Evolutionary conservation across 2,888 invertebrate species (phyloP), one percentile per base, ranked within the genome.

Genomic region (Alloscopus bannaensis): DNA sequence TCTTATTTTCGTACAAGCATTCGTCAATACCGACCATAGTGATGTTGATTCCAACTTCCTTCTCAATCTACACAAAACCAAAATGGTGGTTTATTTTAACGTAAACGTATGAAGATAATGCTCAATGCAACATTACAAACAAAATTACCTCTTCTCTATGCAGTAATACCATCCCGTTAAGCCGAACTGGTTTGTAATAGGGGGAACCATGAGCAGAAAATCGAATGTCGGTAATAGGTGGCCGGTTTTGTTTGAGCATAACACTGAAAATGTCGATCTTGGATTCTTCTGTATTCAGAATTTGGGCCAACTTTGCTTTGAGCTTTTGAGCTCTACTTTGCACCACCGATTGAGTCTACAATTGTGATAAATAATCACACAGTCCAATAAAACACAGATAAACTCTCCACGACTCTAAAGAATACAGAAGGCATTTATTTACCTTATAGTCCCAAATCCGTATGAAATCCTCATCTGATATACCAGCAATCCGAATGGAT

Each of bases 1-100:
- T 94, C 88, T 95, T 94, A 88, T 96, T 96, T 90, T 97, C 97
- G 88, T 96, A 95, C 81, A 97, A 90, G 88, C 97, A 97, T 90
- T 97, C 97, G 87, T 97, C 98, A 86, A 99, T 98, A 82, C 98
- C 98, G 8, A 99, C 97, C 97, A 98, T 97, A 16, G 96, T 96
- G 79, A 98, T 96, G 88, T 96, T 96, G 81, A 98, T 95, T 52
- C 97, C 97, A n/a, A 98, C 95, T 83, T 94, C 94, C 87, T 93
- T 92, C 89, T 97, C 97, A 87, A 98, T 97, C 91, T 92, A 86
- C 8, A 26, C 6, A 55, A 55, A 24, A 55, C 13, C 16, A 22
- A n/a, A 22, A 52, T 36, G 24, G 8, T 31, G 20, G 31, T 59
- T 31, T 2, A 8, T 26, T 24, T 4, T 8, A 8, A 11, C 55